Base-by-base conservation (phyloP, 2,888 invertebrate genomes). In the Caenorhabditis sp. region DNA sequence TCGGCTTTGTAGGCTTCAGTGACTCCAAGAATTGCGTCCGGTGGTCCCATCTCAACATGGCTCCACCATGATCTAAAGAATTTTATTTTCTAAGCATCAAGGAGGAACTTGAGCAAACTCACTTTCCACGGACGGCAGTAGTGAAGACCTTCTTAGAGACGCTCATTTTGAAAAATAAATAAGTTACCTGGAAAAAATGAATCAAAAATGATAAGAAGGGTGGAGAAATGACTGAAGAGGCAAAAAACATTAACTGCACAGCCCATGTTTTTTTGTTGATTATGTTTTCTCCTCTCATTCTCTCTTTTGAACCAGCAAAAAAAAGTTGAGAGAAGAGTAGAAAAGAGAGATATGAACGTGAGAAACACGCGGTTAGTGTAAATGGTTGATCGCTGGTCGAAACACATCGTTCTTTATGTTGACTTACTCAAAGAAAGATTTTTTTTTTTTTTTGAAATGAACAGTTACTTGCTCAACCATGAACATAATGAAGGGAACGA, bases 1-100 rank as follows among this genome's bases (percentile, higher is more conserved):
- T 99, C 97, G 73, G 90, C 92, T 60, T 82, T 82, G 90, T 91
- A 99, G 0, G 97, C 97, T 89, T 99, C 99, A 0, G 96, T 94
- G 53, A 99, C 93, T 49, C 99, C 99, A 60, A 99, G 90, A 90
- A 99, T 99, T 27, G 85, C 85, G 67, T 86, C 86, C 20, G 84
- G 84, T 3, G 86, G 86, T 43, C 86, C 86, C 86, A 86, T 84
- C 67, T 84, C 83, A 23, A 86, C 87, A 63, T 85, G 80, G 5
- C 75, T 68, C 78, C 84, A 86, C 86, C 86, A 86, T 59, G 80
- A 67, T 59, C 78, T 76, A 56, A 63, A 63, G 14, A 31, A 4
- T 10, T 7, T 31, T 10, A 31, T 4, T 31, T 31, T 31, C 5
- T 10, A n/a, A n/a, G n/a, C 14, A 17, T 43, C 8, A 52, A 43